Base-by-base conservation (phyloP, 1,140 invertebrate genomes). In the Lepidurus apus region DNA sequence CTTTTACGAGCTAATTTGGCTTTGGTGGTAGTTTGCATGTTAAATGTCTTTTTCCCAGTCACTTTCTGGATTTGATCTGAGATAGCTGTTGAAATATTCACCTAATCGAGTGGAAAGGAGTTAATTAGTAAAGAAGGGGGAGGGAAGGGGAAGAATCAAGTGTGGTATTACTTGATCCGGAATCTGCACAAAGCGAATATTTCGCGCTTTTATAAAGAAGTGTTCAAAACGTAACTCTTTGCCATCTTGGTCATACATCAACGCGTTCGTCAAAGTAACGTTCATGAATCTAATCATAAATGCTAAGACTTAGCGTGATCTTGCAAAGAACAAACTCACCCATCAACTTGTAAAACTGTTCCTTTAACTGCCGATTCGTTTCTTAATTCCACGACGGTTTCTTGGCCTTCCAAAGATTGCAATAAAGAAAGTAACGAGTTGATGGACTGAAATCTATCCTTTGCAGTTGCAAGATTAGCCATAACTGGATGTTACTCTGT, bases 151-250 rank as follows among this genome's bases (percentile, higher is more conserved):
- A n/a, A 65, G 6, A 7, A 65, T 7, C 17, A n/a, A 65, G 53
- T 7, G 6, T 17, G 17, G 42, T 26, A 88, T 89, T 82, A 90
- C 89, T 79, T 87, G 84, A 79, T 88, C 86, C 42, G 91, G 91
- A 80, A 92, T 88, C 79, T 91, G 90, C 7, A 92, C 88, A 83
- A 88, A 90, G 82, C 90, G 86, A 78, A 92, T 88, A 78, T 91
- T 90, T 79, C 88, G 83, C 9, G 87, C 88, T 74, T 89, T 89
- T 21, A 92, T 83, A 84, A 90, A 91, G 80, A 91, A 88, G 74
- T 85, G 83, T 7, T 87, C 84, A 81, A 86, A 88, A 13, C 82
- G 82, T 44, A 83, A 84, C 42, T 82, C 82, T 47, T 87, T 84
- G 17, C 88, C 88, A 83, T 85, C 85, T 11, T 87, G 84, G 83